Conservation (phyloP, 2,888 invertebrate species). For the Melanargia galathea region DNA sequence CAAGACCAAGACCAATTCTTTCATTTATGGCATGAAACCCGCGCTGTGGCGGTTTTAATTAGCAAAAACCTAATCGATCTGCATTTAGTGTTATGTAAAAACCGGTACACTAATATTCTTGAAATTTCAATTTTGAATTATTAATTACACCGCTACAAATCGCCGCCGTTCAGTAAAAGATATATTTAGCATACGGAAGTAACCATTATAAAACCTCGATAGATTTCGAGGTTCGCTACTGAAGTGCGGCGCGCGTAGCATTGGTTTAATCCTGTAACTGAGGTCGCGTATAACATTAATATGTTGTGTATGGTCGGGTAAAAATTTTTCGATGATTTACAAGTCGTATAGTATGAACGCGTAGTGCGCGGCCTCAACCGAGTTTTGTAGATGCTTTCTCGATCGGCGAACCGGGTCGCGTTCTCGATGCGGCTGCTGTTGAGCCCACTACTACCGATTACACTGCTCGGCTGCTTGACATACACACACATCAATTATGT, state of each 20-base stretch:
- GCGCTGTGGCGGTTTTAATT: neutral
- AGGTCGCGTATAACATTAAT: conserved; percentile 36
- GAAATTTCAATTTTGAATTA: neutral
- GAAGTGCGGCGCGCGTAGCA: conserved; percentile 34
- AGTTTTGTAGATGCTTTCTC: conserved; percentile 82
- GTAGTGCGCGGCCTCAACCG: conserved; percentile 75
- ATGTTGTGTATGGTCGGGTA: conserved; percentile 16
- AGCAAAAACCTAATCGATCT: neutral
- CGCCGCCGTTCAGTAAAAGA: conserved; percentile 25
- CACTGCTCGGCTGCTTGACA: conserved; percentile 42
- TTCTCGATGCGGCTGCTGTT: conserved; percentile 73
- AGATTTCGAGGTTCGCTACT: conserved; percentile 41
- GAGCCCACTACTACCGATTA: conserved; percentile 43
- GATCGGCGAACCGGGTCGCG: conserved; percentile 80
- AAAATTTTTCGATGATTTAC: conserved; percentile 22
- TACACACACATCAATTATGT: conserved; percentile 52
- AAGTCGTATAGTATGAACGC: conserved; percentile 15
- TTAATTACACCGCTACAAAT: conserved; percentile 29
- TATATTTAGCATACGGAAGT: conserved; percentile 40
- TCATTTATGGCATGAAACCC: too few species aligned
- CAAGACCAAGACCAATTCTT: too few species aligned
- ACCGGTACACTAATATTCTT: conserved; percentile 13
- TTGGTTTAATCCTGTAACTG: conserved; percentile 42
- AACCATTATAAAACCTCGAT: conserved; percentile 38
- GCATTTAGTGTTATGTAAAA: conserved; percentile 7